These are phyloP conservation scores for Vulpes vulpes DNA, from an alignment of 2,113 vertebrate genomes.

Conservation along the genomic window DNA sequence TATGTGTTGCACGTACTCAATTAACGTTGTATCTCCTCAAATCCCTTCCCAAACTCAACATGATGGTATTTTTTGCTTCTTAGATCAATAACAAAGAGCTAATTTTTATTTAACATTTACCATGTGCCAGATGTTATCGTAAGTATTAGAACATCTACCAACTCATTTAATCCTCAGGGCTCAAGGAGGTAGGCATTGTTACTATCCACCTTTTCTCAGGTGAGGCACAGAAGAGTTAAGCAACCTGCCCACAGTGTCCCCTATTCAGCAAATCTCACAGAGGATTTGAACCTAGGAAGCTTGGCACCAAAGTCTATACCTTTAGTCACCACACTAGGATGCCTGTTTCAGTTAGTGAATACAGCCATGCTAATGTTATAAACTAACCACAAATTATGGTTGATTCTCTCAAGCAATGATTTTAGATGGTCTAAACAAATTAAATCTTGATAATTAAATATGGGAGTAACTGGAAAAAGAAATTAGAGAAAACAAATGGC, in stretches of 20 bases:
- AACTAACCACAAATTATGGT: not conserved
- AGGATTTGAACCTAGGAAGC: not conserved
- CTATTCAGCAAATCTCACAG: not conserved
- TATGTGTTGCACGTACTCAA: not conserved
- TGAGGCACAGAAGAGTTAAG: not conserved
- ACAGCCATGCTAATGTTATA: not conserved
- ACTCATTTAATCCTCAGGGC: not conserved
- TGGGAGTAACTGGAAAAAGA: not conserved
- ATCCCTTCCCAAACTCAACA: not conserved
- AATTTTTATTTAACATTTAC: not conserved
- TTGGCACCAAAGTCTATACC: not conserved
- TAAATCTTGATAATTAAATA: not conserved
- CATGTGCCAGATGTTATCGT: not conserved
- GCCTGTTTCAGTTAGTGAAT: not conserved
- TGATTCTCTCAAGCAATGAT: not conserved
- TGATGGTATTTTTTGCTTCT: not conserved
- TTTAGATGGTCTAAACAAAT: not conserved
- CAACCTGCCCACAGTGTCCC: not conserved
- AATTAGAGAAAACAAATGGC: not conserved
- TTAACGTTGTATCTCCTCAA: not conserved
- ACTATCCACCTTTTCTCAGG: not conserved
- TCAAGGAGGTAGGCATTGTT: not conserved
- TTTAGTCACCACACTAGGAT: not conserved
- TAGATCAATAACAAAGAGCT: not conserved
- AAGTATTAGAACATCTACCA: not conserved